Evolutionary conservation across 2,888 invertebrate genomes (phyloP).

Genomic region (Ophion costatus): DNA sequence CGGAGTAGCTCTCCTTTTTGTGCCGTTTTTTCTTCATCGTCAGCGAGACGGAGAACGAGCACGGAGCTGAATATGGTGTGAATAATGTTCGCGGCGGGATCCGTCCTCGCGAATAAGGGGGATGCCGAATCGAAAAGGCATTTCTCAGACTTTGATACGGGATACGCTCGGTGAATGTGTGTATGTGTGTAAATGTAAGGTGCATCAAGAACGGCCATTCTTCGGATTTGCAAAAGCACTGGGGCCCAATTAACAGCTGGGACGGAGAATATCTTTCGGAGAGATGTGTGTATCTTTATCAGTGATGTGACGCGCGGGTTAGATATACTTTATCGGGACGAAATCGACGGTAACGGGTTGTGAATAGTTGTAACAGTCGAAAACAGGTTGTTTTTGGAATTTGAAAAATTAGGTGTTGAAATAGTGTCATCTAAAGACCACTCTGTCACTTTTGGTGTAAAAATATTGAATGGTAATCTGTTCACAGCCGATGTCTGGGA

Average conservation of each 20-base stretch:
- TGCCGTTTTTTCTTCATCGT: conserved; percentile 28
- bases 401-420: no score
- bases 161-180: conserved; percentile 10
- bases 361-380: no score
- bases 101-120: conserved; percentile 58
- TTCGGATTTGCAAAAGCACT: conserved; percentile 26
- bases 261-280: conserved; percentile 17
- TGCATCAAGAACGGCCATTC: conserved; percentile 23
- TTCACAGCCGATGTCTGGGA: no score
- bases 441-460: no score
- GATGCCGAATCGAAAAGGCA: conserved; percentile 62
- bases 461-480: no score
- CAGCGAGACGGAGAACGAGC: conserved; percentile 43
- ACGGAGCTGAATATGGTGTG: conserved; percentile 58
- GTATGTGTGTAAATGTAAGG: conserved; percentile 13
- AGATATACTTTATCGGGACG: no score
- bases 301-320: conserved; percentile 1
- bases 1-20: conserved; percentile 15
- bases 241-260: conserved; percentile 52
- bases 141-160: conserved; percentile 49
- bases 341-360: no score
- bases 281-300: conserved; percentile 44
- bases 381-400: no score
- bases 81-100: conserved; percentile 68
- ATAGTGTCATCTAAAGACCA: no score